Evolutionary conservation across 2,797 vertebrate genomes (phyloP).

Genomic region (Austrolebias charrua): DNA sequence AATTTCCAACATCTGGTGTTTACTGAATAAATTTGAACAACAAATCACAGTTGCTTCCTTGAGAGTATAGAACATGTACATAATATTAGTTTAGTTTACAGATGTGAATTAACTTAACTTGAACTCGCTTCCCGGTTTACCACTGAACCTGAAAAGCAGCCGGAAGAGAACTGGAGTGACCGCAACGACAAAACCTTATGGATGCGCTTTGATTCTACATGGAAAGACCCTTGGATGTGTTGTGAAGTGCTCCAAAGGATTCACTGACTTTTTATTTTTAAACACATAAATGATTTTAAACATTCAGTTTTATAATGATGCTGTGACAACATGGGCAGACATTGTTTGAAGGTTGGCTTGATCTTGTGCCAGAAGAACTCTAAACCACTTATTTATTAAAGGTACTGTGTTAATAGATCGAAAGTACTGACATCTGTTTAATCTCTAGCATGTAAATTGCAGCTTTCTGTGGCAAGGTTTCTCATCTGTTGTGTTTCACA

Average conservation of each 20-base stretch:
- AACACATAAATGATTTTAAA: slow-evolving; percentile 26
- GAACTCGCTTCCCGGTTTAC: slow-evolving; percentile 62
- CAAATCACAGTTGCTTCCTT: slow-evolving; percentile 84
- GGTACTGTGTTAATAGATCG: slow-evolving; percentile 50
- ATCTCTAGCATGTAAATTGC: slow-evolving; percentile 33
- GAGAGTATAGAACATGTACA: slow-evolving; percentile 65
- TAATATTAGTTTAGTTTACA: slow-evolving; percentile 62
- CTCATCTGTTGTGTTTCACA: slow-evolving; percentile 24
- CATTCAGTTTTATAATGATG: slow-evolving; percentile 49
- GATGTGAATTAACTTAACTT: slow-evolving; percentile 48
- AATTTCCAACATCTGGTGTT: slow-evolving; percentile 25
- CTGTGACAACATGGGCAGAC: slow-evolving; percentile 43
- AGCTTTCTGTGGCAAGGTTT: slow-evolving; percentile 14
- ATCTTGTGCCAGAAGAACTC: slow-evolving; percentile 20
- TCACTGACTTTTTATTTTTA: slow-evolving; percentile 29
- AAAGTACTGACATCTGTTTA: slow-evolving; percentile 35
- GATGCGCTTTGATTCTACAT: background rate
- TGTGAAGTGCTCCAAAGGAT: slow-evolving; percentile 42
- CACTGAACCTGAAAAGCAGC: slow-evolving; percentile 54
- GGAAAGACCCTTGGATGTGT: slow-evolving; percentile 24
- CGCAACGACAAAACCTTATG: slow-evolving; percentile 24
- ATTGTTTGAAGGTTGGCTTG: slow-evolving; percentile 37
- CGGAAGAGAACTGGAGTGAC: slow-evolving; percentile 33
- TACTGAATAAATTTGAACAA: slow-evolving; percentile 73
- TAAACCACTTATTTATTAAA: slow-evolving; percentile 30